A percentile compares a stretch with the other conserved stretches of the same genome.
Evolutionary conservation across 1,140 invertebrate genomes (phyloP).

Genomic region (Heliconius eleuchia): DNA sequence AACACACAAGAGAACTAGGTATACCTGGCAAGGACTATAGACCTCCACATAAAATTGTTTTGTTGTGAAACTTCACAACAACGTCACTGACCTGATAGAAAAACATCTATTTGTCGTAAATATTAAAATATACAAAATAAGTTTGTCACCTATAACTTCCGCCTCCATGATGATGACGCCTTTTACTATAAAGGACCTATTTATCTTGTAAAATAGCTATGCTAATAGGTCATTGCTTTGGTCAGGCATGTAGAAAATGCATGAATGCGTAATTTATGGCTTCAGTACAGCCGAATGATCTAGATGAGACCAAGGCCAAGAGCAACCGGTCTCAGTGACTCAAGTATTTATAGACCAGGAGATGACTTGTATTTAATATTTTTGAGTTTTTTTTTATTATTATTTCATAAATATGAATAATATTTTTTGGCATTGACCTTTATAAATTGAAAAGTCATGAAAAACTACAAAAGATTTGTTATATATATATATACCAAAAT

Average conservation of each 20-base stretch:
- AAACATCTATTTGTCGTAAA: no score
- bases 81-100: no score
- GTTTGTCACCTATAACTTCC: no score
- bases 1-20: no score
- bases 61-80: no score
- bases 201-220: neutral
- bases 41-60: no score
- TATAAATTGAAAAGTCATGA: neutral
- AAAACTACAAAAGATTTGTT: neutral
- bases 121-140: no score
- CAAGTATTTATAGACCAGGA: slow-evolving; percentile 41
- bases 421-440: neutral
- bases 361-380: slow-evolving; percentile 8
- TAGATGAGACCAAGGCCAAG: slow-evolving; percentile 58
- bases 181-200: neutral
- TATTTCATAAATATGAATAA: no score
- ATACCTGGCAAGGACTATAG: no score
- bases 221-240: slow-evolving; percentile 7
- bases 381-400: neutral
- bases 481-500: no score
- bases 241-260: slow-evolving; percentile 13
- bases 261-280: slow-evolving; percentile 12
- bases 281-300: slow-evolving; percentile 36
- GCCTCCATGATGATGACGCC: no score
- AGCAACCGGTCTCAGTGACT: slow-evolving; percentile 44